These are phyloP conservation scores for Apolygus lucorum DNA, from an alignment of 1,140 invertebrate genomes.

Conservation along the genomic window DNA sequence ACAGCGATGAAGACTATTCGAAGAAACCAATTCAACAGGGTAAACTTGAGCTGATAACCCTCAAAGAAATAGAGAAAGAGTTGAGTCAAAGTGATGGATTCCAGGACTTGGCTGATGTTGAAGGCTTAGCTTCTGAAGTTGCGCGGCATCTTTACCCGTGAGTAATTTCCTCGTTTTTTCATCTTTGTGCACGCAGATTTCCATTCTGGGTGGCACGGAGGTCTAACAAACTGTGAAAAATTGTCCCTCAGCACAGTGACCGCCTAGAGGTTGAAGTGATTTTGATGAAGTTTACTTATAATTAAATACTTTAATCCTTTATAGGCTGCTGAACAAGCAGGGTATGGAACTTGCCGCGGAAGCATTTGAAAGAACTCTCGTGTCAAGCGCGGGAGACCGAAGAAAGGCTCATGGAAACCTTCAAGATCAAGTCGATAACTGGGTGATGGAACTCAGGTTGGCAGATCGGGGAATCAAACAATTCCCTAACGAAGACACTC, in stretches of 20 bases:
- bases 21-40: constrained; percentile 39
- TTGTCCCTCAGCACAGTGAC: neutral
- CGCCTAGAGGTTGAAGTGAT: no score
- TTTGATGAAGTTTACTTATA: no score
- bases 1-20: constrained; percentile 38
- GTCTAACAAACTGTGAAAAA: no score
- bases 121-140: constrained; percentile 38
- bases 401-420: constrained; percentile 68
- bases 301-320: constrained; percentile 35
- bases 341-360: constrained; percentile 55
- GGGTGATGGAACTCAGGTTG: constrained; percentile 65
- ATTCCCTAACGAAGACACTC: constrained; percentile 48
- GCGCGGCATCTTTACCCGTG: constrained; percentile 50
- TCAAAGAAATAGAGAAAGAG: constrained; percentile 58
- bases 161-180: constrained; percentile 33
- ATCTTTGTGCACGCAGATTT: constrained; percentile 27
- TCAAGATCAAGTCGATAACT: constrained; percentile 69
- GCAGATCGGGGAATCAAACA: constrained; percentile 80
- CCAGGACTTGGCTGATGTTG: constrained; percentile 41
- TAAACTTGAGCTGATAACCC: constrained; percentile 53
- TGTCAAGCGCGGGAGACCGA: constrained; percentile 53
- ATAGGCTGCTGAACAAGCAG: constrained; percentile 44
- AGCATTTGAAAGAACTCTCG: constrained; percentile 58
- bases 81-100: constrained; percentile 49
- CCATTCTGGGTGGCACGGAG: no score